These are phyloP conservation scores for Pseudomyrmex flavicornis DNA, from an alignment of 1,140 invertebrate genomes.

Conservation along the genomic window DNA sequence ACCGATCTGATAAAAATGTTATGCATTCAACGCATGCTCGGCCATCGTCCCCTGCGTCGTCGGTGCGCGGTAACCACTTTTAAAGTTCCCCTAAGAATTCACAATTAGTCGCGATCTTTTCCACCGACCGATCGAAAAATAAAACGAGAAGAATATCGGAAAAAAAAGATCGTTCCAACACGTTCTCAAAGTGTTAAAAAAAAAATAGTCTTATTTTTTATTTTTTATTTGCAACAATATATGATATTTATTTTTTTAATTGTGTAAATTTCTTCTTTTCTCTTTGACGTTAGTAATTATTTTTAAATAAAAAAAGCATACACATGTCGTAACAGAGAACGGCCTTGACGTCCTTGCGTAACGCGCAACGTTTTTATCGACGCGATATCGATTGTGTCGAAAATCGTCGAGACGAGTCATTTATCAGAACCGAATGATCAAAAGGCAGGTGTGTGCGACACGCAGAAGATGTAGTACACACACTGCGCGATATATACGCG, in stretches of 20 bases:
- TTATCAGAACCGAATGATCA: conserved; percentile 80
- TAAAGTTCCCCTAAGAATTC: conserved; percentile 57
- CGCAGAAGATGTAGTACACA: conserved; percentile 21
- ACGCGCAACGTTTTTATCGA: conserved; percentile 40
- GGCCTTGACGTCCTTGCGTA: conserved; percentile 45
- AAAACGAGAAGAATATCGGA: conserved; percentile 11
- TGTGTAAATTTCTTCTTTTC: neutral
- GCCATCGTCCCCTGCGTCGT: conserved; percentile 37
- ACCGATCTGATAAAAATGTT: conserved; percentile 68
- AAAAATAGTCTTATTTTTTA: neutral
- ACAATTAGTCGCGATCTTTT: conserved; percentile 41
- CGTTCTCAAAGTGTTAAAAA: neutral
- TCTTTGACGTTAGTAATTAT: neutral
- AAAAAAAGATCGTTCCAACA: neutral
- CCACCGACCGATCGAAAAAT: neutral
- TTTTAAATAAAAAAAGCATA: no score
- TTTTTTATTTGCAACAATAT: neutral
- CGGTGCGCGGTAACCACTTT: conserved; percentile 12
- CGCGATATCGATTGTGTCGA: conserved; percentile 57
- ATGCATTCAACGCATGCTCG: conserved; percentile 64
- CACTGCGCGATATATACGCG: neutral
- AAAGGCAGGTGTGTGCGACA: conserved; percentile 69
- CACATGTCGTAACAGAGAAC: neutral
- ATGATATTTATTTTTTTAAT: neutral
- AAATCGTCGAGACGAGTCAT: conserved; percentile 74